A percentile compares a stretch with the other conserved stretches of the same genome.
These are phyloP conservation scores for Lutjanus argentimaculatus DNA, from an alignment of 2,797 vertebrate species.

Conservation along the genomic window DNA sequence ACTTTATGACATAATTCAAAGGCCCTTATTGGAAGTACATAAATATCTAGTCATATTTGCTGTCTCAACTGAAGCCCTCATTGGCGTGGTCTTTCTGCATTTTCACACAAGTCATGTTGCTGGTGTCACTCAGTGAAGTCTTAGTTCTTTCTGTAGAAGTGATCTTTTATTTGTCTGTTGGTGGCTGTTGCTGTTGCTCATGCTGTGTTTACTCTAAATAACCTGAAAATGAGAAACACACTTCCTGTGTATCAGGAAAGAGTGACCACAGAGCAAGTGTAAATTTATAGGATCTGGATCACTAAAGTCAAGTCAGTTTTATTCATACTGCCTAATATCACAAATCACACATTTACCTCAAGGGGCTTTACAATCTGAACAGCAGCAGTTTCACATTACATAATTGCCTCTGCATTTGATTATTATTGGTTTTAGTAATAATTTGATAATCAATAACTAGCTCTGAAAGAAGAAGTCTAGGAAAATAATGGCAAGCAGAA, in stretches of 20 bases:
- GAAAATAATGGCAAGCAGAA: too few relatives aligned
- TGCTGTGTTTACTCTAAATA: conserved; percentile 3
- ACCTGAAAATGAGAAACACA: conserved; percentile 22
- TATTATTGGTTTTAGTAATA: too few relatives aligned
- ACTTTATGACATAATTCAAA: not conserved
- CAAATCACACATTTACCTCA: too few relatives aligned
- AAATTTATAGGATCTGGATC: not conserved
- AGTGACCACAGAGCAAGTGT: conserved; percentile 6
- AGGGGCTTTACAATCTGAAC: too few relatives aligned
- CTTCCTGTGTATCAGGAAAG: not conserved
- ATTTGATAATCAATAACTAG: too few relatives aligned
- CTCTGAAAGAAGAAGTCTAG: too few relatives aligned
- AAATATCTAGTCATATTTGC: not conserved
- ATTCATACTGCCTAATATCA: not conserved
- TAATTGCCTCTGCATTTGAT: too few relatives aligned
- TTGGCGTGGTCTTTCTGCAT: not conserved
- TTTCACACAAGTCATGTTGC: not conserved
- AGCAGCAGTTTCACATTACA: too few relatives aligned
- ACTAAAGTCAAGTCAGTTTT: not conserved
- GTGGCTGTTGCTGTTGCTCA: not conserved
- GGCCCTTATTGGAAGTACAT: not conserved
- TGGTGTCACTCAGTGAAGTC: not conserved
- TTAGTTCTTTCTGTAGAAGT: not conserved
- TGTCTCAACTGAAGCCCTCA: not conserved
- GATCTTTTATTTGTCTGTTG: not conserved